Evolutionary conservation across 2,797 vertebrate genomes (phyloP), one percentile per base, ranked within the genome.

Genomic region (Sebastes steindachneri): DNA sequence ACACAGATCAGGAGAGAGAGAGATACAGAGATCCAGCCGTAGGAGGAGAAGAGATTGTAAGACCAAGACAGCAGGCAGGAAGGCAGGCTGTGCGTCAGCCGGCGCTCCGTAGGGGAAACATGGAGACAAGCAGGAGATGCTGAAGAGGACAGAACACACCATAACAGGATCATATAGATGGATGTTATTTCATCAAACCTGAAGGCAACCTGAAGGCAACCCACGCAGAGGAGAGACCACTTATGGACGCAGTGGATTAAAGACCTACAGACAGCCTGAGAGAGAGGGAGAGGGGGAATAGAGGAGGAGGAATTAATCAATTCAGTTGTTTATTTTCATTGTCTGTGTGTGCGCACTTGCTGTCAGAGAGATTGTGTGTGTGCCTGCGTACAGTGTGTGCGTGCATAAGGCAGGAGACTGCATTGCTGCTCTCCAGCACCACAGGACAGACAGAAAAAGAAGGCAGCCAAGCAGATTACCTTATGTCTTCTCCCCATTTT

Each of bases 161-260:
- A 69, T 68, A 85, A 89, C 84, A 77, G 89, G 88, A 91, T 85
- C 83, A 86, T 76, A 91, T 73, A 85, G 84, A 93, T 93, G 93
- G 94, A 93, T 94, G 90, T 84, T 90, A 82, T 90, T 88, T 87
- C 86, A 92, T 87, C 89, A 83, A 81, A 79, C 80, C 41, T 45
- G 41, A 45, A 70, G 78, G 74, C 83, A 87, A 91, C 89, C 80
- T 90, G 90, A 91, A 90, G 88, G 81, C 89, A 88, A 74, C 92
- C 83, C 88, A 91, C 88, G 80, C 90, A 91, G 77, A 86, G 86
- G 90, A 93, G 95, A 94, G 95, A 94, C 92, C 91, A 95, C 93
- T 95, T 94, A 94, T 93, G 93, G 93, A 95, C 64, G 88, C 88
- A 82, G 90, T 95, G 94, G 95, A 95, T 95, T 94, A 94, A 93